phyloP scores from a whole-genome alignment of 2,888 invertebrate genomes.

The Phyto melanocephala region DNA sequence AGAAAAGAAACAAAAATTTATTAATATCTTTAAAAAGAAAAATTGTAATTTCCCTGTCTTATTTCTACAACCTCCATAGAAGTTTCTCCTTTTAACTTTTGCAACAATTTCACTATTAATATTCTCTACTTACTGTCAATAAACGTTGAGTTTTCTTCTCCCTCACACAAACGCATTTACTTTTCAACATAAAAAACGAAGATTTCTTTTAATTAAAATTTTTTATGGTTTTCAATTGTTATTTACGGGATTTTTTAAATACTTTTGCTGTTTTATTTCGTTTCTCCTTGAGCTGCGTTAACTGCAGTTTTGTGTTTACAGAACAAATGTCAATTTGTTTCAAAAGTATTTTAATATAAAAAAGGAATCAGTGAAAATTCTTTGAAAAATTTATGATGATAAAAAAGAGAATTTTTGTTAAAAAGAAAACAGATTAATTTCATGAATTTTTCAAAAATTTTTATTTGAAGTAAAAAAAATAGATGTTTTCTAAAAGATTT shows the following conservation, averaged over 20 bases:
- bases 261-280: background rate
- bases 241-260: slow-evolving; percentile 1
- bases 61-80: background rate
- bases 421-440: no score
- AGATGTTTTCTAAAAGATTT: no score
- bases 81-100: background rate
- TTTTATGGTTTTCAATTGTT: slow-evolving; percentile 17
- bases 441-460: no score
- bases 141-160: background rate
- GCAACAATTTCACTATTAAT: background rate
- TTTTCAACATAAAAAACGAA: background rate
- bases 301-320: background rate
- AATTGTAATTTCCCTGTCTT: background rate
- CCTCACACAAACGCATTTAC: background rate
- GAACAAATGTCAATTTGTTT: slow-evolving; percentile 53
- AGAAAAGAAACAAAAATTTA: slow-evolving; percentile 11
- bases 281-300: background rate
- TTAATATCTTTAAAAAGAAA: background rate
- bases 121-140: background rate
- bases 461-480: no score
- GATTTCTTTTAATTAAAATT: slow-evolving; percentile 50
- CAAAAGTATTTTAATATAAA: slow-evolving; percentile 58
- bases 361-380: slow-evolving; percentile 13
- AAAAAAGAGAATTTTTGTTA: no score
- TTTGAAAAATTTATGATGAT: no score